A percentile compares a stretch with the other conserved stretches of the same genome.
phyloP scores from a whole-genome alignment of 1,140 invertebrate species.

The Trypoxylus dichotomus region DNA sequence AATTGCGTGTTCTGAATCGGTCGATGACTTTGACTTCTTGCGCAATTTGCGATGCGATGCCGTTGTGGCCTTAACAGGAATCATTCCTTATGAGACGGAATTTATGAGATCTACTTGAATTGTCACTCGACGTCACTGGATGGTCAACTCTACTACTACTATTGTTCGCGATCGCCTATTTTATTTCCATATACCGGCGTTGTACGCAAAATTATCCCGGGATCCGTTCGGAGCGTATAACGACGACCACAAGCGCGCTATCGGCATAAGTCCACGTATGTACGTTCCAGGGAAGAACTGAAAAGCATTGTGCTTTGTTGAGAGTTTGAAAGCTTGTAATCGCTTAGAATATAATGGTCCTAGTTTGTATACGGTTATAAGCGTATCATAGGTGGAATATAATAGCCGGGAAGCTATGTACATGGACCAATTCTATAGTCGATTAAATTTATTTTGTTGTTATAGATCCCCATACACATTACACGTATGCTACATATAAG shows the following conservation, averaged over 20 bases:
- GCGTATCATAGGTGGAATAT: background rate
- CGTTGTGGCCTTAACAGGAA: constrained; percentile 22
- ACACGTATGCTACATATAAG: no score
- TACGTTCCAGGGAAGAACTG: background rate
- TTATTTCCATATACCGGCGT: background rate
- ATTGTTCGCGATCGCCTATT: background rate
- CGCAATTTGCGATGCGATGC: constrained; percentile 10
- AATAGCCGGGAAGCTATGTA: background rate
- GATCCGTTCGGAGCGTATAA: background rate
- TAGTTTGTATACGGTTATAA: background rate
- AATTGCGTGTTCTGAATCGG: constrained; percentile 7
- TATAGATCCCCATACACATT: background rate
- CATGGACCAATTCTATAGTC: background rate
- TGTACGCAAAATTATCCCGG: background rate
- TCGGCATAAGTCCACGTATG: background rate
- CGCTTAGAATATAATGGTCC: constrained; percentile 4
- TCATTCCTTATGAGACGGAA: constrained; percentile 15
- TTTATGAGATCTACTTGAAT: constrained; percentile 28
- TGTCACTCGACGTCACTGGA: constrained; percentile 23
- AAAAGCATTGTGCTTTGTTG: background rate
- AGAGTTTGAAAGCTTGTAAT: constrained; percentile 2
- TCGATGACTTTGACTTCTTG: constrained; percentile 21
- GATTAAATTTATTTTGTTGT: background rate
- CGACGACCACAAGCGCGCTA: background rate
- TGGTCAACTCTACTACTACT: background rate